Evolutionary conservation across 2,888 invertebrate genomes (phyloP).

Genomic region (Emmelina monodactyla): DNA sequence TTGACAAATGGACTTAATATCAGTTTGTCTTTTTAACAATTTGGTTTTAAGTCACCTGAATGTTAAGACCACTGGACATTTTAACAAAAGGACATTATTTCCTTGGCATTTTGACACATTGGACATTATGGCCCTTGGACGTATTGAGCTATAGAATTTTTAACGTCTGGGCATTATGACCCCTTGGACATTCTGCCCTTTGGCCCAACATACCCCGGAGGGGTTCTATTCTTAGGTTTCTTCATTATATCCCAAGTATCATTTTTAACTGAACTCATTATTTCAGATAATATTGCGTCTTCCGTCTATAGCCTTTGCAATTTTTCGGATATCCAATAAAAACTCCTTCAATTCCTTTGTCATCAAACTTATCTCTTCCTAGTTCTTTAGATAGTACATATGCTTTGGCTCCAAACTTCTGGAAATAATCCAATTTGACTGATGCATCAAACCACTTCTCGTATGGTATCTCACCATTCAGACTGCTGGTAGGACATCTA

Average conservation of each 20-base stretch:
- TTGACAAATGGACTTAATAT: too few relatives aligned
- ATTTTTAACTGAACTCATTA: background rate
- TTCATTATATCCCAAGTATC: background rate
- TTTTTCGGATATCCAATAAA: conserved; percentile 3
- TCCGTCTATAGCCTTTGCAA: background rate
- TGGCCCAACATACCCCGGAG: too few relatives aligned
- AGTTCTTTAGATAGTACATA: background rate
- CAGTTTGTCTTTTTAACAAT: too few relatives aligned
- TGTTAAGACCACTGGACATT: too few relatives aligned
- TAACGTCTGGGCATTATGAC: too few relatives aligned
- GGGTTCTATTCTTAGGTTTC: background rate
- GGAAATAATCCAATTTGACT: background rate
- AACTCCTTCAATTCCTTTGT: background rate
- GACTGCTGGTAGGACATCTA: background rate
- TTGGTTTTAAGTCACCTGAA: too few relatives aligned
- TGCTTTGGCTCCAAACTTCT: background rate
- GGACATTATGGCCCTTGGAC: too few relatives aligned
- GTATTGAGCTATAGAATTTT: too few relatives aligned
- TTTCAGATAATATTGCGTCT: background rate
- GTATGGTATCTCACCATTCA: conserved; percentile 2
- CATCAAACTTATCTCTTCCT: conserved; percentile 2
- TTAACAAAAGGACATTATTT: too few relatives aligned
- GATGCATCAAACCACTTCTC: background rate
- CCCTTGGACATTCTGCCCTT: too few relatives aligned
- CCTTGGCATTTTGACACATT: too few relatives aligned